Evolutionary conservation across 1,140 invertebrate genomes (phyloP).

Genomic region (Branchinecta lynchi): DNA sequence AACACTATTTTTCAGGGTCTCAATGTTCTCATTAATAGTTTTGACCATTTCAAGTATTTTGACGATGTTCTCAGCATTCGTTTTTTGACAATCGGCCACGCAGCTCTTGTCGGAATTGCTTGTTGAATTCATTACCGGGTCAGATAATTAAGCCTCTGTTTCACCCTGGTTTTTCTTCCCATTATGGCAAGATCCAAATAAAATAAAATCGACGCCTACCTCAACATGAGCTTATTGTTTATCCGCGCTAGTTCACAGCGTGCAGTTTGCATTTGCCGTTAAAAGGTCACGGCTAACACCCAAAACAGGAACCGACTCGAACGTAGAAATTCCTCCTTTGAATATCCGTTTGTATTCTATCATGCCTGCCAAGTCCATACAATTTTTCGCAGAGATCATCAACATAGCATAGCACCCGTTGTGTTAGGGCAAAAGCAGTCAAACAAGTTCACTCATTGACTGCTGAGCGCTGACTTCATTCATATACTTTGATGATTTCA

Average conservation of each 20-base stretch:
- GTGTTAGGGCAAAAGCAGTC: slow-evolving; percentile 8
- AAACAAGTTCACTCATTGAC: slow-evolving; percentile 2
- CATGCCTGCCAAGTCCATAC: slow-evolving; percentile 4
- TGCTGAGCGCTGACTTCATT: no score
- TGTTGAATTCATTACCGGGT: slow-evolving; percentile 6
- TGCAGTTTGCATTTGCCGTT: slow-evolving; percentile 4
- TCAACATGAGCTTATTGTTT: slow-evolving; percentile 1
- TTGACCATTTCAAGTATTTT: background rate
- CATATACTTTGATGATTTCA: no score
- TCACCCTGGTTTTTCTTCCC: slow-evolving; percentile 5
- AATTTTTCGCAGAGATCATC: background rate
- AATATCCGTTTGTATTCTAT: background rate
- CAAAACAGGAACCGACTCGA: background rate
- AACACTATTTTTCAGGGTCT: background rate
- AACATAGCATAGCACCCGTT: slow-evolving; percentile 5
- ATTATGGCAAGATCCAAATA: background rate
- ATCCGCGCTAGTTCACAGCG: slow-evolving; percentile 8
- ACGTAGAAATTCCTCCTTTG: background rate
- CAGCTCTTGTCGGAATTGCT: slow-evolving; percentile 1
- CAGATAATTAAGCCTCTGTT: slow-evolving; percentile 1
- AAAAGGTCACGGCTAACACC: no score
- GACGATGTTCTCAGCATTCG: background rate
- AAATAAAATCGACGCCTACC: background rate
- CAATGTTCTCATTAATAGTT: slow-evolving; percentile 7
- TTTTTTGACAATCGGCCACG: slow-evolving; percentile 9